phyloP scores from a whole-genome alignment of 1,140 invertebrate species.

The Teleopsis dalmanni region DNA sequence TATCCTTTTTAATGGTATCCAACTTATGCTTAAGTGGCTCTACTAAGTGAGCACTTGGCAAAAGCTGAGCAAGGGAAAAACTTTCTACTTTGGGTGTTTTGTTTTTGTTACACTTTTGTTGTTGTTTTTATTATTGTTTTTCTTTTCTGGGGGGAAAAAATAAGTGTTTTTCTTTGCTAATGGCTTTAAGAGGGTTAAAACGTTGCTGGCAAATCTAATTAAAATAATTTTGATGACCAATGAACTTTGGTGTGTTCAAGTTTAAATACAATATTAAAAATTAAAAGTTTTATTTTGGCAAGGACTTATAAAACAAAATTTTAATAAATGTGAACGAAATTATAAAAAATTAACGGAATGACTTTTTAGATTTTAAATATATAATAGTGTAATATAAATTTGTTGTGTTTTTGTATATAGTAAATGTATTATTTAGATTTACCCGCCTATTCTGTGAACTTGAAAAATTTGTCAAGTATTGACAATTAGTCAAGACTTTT shows the following conservation, averaged over 20 bases:
- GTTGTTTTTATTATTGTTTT: slow-evolving; percentile 4
- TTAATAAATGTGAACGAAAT: too few species aligned
- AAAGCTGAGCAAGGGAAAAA: background rate
- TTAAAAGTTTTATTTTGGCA: background rate
- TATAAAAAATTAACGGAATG: too few species aligned
- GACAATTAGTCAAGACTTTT: too few species aligned
- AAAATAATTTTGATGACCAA: background rate
- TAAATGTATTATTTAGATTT: too few species aligned
- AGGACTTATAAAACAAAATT: too few species aligned
- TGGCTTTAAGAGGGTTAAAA: slow-evolving; percentile 12
- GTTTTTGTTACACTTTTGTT: slow-evolving; percentile 1
- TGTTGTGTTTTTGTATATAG: too few species aligned
- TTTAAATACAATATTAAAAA: background rate
- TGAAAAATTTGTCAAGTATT: too few species aligned
- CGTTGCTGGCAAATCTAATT: slow-evolving; percentile 6
- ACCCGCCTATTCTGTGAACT: too few species aligned
- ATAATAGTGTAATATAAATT: too few species aligned
- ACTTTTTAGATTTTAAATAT: too few species aligned
- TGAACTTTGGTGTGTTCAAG: background rate
- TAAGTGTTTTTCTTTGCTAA: slow-evolving; percentile 9
- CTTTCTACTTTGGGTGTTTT: background rate
- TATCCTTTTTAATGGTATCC: slow-evolving; percentile 4
- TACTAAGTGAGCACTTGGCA: background rate
- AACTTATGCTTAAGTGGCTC: slow-evolving; percentile 1
- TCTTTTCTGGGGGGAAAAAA: background rate